A percentile compares a stretch with the other conserved stretches of the same genome.
Evolutionary conservation across 2,888 invertebrate genomes (phyloP).

Genomic region (Creontiades dilutus): DNA sequence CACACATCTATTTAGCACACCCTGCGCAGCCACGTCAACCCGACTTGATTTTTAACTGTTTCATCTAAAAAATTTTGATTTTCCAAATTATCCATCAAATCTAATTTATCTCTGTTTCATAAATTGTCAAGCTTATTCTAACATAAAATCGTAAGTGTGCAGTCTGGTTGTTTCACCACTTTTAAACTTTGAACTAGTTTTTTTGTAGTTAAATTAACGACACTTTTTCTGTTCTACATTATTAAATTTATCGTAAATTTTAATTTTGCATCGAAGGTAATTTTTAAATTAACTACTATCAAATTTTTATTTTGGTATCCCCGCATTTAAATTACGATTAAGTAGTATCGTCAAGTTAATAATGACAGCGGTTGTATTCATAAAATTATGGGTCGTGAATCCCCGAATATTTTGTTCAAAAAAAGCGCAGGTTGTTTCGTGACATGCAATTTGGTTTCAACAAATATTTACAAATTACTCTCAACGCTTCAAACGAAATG

Average conservation of each 20-base stretch:
- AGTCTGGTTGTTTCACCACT: not conserved
- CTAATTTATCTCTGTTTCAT: not conserved
- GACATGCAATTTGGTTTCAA: not conserved
- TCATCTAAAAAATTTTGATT: not conserved
- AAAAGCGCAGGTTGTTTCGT: not conserved
- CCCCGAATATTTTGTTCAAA: not conserved
- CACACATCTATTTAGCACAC: constrained; percentile 21
- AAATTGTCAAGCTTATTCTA: not conserved
- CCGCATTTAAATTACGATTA: not conserved
- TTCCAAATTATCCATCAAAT: not conserved
- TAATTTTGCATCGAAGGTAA: not conserved
- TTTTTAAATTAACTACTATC: constrained; percentile 13
- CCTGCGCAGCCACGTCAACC: constrained; percentile 16
- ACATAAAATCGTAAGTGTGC: not conserved
- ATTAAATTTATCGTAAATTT: not conserved
- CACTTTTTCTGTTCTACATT: not conserved
- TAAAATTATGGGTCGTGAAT: not conserved
- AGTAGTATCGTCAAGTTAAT: too few relatives aligned
- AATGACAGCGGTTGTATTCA: too few relatives aligned
- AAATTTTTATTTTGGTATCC: not conserved
- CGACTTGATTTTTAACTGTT: not conserved
- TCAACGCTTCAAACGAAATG: not conserved
- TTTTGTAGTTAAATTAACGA: not conserved
- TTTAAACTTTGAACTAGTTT: not conserved
- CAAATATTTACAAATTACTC: constrained; percentile 6